Conservation (phyloP, 2,888 invertebrate species). For the Athetis lepigone region DNA sequence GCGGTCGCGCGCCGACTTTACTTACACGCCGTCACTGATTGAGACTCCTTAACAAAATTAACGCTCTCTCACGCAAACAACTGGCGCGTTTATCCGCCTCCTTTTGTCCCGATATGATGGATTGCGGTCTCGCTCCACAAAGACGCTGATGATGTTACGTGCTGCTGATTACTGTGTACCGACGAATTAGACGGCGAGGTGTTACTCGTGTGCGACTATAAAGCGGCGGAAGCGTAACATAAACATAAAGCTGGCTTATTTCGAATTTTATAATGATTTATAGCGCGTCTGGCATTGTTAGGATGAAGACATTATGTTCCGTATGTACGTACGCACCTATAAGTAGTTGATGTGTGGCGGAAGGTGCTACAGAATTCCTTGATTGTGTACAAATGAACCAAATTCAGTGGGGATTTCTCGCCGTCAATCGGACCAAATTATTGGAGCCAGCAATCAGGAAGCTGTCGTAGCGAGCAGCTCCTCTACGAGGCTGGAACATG, state of each 20-base stretch:
- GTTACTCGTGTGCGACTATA: constrained; percentile 71
- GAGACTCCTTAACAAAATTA: constrained; percentile 90
- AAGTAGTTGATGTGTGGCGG: constrained; percentile 38
- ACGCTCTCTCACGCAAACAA: constrained; percentile 87
- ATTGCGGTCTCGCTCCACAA: constrained; percentile 85
- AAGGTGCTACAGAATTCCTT: constrained; percentile 58
- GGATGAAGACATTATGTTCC: constrained; percentile 67
- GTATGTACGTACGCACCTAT: constrained; percentile 30
- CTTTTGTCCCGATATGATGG: constrained; percentile 89
- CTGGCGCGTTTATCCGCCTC: constrained; percentile 81
- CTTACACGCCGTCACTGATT: constrained; percentile 86
- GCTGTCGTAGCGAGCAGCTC: constrained; percentile 71
- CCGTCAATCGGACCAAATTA: constrained; percentile 77
- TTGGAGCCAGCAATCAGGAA: constrained; percentile 77
- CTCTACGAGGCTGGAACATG: constrained; percentile 64
- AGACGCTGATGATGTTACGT: constrained; percentile 86
- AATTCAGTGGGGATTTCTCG: constrained; percentile 70
- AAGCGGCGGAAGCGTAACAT: constrained; percentile 76
- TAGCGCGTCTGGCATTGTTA: constrained; percentile 72
- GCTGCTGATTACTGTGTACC: constrained; percentile 86
- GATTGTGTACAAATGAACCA: constrained; percentile 71
- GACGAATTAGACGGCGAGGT: constrained; percentile 79
- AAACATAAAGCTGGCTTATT: constrained; percentile 79
- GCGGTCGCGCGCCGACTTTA: constrained; percentile 83
- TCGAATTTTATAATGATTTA: constrained; percentile 84